phyloP scores from a whole-genome alignment of 1,140 invertebrate genomes.

The Tribolium castaneum region DNA sequence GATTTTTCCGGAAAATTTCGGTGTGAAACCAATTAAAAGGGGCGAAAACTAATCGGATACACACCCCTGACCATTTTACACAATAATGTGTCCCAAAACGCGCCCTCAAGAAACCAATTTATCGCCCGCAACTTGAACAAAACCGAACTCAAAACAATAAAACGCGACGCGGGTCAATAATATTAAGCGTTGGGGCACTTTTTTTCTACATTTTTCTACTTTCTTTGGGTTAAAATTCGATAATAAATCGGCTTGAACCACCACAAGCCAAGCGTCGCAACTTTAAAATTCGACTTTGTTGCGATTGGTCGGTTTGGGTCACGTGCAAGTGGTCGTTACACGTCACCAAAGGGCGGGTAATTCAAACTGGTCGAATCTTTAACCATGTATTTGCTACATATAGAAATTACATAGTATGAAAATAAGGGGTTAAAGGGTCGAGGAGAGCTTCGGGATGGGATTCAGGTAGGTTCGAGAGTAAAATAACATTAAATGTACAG shows the following conservation, averaged over 20 bases:
- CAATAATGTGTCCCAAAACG: not conserved
- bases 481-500: conserved; percentile 26
- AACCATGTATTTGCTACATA: conserved; percentile 43
- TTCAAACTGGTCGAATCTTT: conserved; percentile 21
- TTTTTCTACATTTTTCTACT: not conserved
- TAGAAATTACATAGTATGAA: conserved; percentile 40
- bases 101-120: not conserved
- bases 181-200: not conserved
- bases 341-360: not conserved
- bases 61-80: conserved; percentile 33
- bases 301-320: not conserved
- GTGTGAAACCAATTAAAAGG: not conserved
- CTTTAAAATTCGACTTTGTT: not conserved
- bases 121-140: not conserved
- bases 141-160: not conserved
- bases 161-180: not conserved
- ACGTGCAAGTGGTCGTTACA: not conserved
- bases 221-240: not conserved
- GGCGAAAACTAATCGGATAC: not conserved
- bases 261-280: not conserved
- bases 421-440: conserved; percentile 29
- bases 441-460: not conserved
- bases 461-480: not conserved
- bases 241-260: not conserved
- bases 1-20: no score